Percentiles rank a stretch among this genome's conserved stretches.
Evolutionary conservation across 2,113 vertebrate genomes (phyloP).

Genomic region (Accipiter virgatus): DNA sequence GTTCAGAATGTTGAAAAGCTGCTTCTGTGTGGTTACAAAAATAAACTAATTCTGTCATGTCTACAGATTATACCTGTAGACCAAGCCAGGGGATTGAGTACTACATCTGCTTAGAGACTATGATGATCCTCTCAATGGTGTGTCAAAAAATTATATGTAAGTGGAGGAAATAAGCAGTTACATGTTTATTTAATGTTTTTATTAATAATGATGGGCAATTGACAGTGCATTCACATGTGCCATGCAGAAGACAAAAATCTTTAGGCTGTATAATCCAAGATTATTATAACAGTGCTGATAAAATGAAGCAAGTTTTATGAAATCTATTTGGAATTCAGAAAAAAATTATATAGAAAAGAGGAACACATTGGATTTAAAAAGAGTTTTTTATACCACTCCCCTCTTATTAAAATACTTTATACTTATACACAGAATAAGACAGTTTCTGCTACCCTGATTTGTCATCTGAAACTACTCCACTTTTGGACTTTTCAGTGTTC

Average conservation of each 20-base stretch:
- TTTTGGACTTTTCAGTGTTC: not conserved
- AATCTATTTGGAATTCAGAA: not conserved
- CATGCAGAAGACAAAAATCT: not conserved
- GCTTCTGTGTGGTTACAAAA: not conserved
- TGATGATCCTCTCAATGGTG: not conserved
- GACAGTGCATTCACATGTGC: not conserved
- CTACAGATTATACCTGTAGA: not conserved
- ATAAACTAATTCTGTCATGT: not conserved
- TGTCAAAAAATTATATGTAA: not conserved
- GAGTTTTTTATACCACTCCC: not conserved
- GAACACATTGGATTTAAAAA: not conserved
- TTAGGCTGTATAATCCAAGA: not conserved
- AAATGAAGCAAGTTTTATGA: not conserved
- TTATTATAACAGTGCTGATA: not conserved
- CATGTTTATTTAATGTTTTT: not conserved
- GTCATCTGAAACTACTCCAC: not conserved
- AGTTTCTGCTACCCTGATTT: not conserved
- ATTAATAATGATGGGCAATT: not conserved
- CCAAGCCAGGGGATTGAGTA: not conserved
- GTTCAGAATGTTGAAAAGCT: not conserved
- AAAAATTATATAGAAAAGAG: not conserved
- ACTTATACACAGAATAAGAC: not conserved
- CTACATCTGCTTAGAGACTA: not conserved
- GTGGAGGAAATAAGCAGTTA: not conserved
- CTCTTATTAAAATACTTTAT: not conserved